A percentile compares a stretch with the other conserved stretches of the same genome.
These are phyloP conservation scores for Drosophila obscura DNA, from an alignment of 1,140 invertebrate species.

Conservation along the genomic window DNA sequence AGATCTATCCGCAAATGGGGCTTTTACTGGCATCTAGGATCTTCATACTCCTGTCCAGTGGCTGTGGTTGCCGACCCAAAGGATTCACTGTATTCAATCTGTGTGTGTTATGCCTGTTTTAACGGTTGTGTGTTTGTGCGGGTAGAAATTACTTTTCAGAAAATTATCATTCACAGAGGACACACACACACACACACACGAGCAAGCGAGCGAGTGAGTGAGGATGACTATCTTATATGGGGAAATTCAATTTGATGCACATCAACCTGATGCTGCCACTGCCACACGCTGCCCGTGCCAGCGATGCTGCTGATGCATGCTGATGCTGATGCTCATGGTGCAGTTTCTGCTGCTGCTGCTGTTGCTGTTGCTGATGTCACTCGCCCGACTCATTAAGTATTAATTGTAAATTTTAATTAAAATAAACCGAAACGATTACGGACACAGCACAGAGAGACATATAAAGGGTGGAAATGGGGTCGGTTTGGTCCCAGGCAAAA, in stretches of 20 bases:
- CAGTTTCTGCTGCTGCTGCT: slow-evolving; percentile 21
- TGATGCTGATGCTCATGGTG: slow-evolving; percentile 44
- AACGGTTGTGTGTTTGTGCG: slow-evolving; percentile 4
- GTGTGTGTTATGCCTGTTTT: not conserved
- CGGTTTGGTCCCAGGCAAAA: not conserved
- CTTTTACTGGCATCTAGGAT: too few relatives aligned
- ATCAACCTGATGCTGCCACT: slow-evolving; percentile 33
- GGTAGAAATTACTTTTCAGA: slow-evolving; percentile 63
- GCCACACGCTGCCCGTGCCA: too few relatives aligned
- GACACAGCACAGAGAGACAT: slow-evolving; percentile 18
- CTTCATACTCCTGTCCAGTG: too few relatives aligned
- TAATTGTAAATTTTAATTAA: slow-evolving; percentile 83
- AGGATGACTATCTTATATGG: slow-evolving; percentile 19
- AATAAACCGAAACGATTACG: slow-evolving; percentile 75
- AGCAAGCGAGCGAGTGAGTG: not conserved
- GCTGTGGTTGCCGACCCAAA: too few relatives aligned
- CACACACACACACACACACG: slow-evolving; percentile 31
- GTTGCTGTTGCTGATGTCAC: slow-evolving; percentile 55
- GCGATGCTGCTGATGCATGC: slow-evolving; percentile 27
- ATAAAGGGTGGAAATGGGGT: not conserved
- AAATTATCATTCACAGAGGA: slow-evolving; percentile 50
- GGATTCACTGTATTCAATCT: slow-evolving; percentile 43
- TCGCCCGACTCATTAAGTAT: slow-evolving; percentile 75
- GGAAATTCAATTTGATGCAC: slow-evolving; percentile 73
- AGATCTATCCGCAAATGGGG: too few relatives aligned